phyloP scores from a whole-genome alignment of 2,888 invertebrate species.

The Tipula confusa region DNA sequence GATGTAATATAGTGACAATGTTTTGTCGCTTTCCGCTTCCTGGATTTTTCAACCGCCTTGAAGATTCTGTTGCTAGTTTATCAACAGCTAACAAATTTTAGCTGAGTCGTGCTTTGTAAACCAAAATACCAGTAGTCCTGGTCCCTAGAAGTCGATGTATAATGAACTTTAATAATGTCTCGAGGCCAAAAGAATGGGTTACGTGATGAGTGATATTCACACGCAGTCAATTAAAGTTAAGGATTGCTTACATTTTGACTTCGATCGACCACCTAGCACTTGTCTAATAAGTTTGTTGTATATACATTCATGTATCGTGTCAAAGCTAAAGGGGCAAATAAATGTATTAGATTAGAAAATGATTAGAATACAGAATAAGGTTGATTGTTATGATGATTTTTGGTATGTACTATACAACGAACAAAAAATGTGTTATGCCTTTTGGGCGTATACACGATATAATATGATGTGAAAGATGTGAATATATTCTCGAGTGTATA shows the following conservation, averaged over 20 bases:
- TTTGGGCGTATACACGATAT: neutral
- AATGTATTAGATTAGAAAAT: neutral
- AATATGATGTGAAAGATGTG: neutral
- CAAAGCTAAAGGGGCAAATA: neutral
- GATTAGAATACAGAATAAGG: constrained; percentile 7
- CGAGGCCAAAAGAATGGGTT: no score
- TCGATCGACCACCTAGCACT: neutral
- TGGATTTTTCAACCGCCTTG: no score
- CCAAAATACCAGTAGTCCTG: no score
- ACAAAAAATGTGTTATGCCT: neutral
- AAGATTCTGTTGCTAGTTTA: no score
- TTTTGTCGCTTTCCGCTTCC: no score
- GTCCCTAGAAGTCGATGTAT: no score
- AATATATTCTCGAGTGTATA: neutral
- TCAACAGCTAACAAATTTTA: no score
- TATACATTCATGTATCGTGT: neutral
- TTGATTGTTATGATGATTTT: neutral
- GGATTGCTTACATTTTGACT: neutral
- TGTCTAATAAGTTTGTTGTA: neutral
- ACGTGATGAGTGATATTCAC: neutral
- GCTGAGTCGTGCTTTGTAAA: no score
- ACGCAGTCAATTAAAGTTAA: neutral
- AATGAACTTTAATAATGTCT: no score
- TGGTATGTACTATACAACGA: neutral
- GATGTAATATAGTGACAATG: no score